Conservation (phyloP, 2,888 invertebrate genomes). For the Listrodromus nycthemerus region DNA sequence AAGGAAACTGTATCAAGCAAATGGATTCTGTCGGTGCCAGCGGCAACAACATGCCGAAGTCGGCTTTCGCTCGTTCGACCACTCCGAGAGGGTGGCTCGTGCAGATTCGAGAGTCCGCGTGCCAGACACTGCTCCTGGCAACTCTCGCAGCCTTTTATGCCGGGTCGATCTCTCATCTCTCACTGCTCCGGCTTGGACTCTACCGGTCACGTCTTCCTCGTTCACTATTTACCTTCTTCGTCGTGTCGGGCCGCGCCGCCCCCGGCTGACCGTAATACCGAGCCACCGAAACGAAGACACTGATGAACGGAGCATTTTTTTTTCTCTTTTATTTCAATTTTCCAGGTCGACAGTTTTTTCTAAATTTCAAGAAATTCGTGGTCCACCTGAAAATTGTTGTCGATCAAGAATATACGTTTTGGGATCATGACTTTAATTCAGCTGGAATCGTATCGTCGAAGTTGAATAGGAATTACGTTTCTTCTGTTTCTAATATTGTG, state of each 20-base stretch:
- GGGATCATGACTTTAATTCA: neutral
- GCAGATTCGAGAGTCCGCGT: slow-evolving; percentile 21
- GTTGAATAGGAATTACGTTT: too few relatives aligned
- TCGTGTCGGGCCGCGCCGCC: neutral
- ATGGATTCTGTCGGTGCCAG: slow-evolving; percentile 64
- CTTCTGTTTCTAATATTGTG: too few relatives aligned
- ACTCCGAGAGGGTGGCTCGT: slow-evolving; percentile 13
- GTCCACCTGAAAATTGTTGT: too few relatives aligned
- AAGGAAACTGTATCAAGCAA: slow-evolving; percentile 59
- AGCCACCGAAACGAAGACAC: neutral
- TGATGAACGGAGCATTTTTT: slow-evolving; percentile 8
- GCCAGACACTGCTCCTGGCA: slow-evolving; percentile 49
- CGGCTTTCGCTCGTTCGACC: slow-evolving; percentile 44
- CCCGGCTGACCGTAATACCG: slow-evolving; percentile 17
- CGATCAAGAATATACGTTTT: too few relatives aligned
- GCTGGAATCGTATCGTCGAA: too few relatives aligned
- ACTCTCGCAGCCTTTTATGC: slow-evolving; percentile 51
- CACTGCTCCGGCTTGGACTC: neutral
- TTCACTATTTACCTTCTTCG: slow-evolving; percentile 21
- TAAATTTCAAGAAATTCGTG: neutral
- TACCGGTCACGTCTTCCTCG: slow-evolving; percentile 10
- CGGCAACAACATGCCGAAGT: slow-evolving; percentile 23
- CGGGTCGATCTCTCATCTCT: slow-evolving; percentile 47
- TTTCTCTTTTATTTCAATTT: neutral
- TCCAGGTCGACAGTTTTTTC: neutral